Percentiles rank a stretch among this genome's conserved stretches.
Conservation (phyloP, 2,113 vertebrate genomes). For the Cromileptes altivelis region DNA sequence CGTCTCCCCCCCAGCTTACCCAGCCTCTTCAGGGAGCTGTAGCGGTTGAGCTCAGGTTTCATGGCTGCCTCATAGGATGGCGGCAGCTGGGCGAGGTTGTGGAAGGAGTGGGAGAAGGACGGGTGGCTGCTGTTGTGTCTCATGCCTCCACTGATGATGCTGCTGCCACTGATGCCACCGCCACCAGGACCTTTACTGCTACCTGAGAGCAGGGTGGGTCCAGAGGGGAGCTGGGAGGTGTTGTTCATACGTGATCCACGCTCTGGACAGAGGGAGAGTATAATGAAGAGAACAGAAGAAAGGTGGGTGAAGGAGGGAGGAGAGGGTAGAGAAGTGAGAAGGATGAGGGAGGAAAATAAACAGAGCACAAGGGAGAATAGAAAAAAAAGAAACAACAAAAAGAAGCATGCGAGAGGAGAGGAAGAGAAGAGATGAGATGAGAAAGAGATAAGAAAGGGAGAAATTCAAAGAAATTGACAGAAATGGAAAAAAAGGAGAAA, state of each 20-base stretch:
- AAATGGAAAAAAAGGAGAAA: not conserved
- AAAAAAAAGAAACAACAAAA: no score
- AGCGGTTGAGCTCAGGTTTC: conserved; percentile 90
- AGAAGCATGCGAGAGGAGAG: not conserved
- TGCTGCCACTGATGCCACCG: not conserved
- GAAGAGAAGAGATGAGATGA: conserved; percentile 1
- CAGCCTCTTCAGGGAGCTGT: conserved; percentile 92
- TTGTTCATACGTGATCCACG: conserved; percentile 85
- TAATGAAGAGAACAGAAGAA: not conserved
- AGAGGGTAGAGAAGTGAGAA: not conserved
- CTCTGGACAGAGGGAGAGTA: conserved; percentile 63
- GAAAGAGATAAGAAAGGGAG: no score
- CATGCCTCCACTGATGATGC: conserved; percentile 58
- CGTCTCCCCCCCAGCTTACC: conserved; percentile 81
- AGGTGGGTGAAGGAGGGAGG: not conserved
- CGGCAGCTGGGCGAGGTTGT: conserved; percentile 93
- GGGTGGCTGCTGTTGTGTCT: conserved; percentile 87
- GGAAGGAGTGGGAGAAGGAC: conserved; percentile 91
- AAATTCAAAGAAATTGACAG: not conserved
- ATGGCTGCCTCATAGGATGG: conserved; percentile 89
- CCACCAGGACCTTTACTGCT: conserved; percentile 57
- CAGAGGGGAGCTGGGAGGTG: conserved; percentile 82
- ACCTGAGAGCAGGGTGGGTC: conserved; percentile 75
- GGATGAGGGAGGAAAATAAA: not conserved
- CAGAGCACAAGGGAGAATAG: not conserved